Evolutionary conservation across 2,113 vertebrate species (phyloP).

Genomic region (Menidia beryllina): DNA sequence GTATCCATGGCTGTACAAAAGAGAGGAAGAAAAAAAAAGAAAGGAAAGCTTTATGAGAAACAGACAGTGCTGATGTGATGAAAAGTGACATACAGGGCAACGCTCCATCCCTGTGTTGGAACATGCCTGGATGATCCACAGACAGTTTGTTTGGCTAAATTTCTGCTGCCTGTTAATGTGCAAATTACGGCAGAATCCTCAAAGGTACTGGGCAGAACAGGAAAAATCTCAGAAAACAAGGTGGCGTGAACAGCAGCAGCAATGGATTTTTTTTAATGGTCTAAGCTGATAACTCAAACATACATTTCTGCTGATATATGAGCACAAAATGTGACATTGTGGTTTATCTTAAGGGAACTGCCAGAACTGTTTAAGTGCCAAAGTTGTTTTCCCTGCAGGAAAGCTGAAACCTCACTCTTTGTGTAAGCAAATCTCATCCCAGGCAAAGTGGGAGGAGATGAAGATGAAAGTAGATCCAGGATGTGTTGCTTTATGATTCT

Average conservation of each 20-base stretch:
- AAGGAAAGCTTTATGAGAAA: constrained; percentile 18
- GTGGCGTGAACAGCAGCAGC: background rate
- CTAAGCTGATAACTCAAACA: background rate
- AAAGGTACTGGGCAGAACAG: constrained; percentile 28
- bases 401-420: constrained; percentile 45
- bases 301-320: constrained; percentile 4
- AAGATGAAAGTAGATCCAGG: constrained; percentile 57
- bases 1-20: background rate
- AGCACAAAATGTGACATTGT: background rate
- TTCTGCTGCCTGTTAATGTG: constrained; percentile 37
- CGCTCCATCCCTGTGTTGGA: constrained; percentile 57
- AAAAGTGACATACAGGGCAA: constrained; percentile 58
- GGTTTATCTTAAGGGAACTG: constrained; percentile 1
- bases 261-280: background rate
- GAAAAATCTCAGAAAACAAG: background rate
- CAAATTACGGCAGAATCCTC: constrained; percentile 48
- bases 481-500: constrained; percentile 40
- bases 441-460: constrained; percentile 64
- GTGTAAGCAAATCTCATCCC: constrained; percentile 27
- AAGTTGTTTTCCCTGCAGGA: constrained; percentile 23
- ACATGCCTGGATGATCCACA: constrained; percentile 42
- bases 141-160: constrained; percentile 36
- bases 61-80: constrained; percentile 61
- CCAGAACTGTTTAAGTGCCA: background rate
- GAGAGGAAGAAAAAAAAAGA: background rate